These are phyloP conservation scores for Agrypnia vestita DNA, from an alignment of 1,140 invertebrate species.

Conservation along the genomic window DNA sequence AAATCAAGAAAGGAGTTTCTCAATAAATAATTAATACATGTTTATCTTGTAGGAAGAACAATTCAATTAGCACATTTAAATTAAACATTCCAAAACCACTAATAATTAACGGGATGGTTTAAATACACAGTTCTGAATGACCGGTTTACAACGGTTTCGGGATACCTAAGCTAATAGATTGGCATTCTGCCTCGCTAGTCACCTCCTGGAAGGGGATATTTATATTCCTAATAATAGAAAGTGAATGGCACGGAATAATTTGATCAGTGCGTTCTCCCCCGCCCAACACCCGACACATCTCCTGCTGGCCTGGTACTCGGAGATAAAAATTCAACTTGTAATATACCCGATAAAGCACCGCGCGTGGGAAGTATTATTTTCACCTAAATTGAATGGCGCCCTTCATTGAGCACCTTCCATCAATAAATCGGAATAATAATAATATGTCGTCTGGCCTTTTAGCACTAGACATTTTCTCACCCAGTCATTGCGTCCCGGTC, in stretches of 20 bases:
- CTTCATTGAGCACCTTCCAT: constrained; percentile 1
- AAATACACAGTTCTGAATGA: constrained; percentile 7
- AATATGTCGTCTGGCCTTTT: constrained; percentile 19
- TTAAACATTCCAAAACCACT: too few relatives aligned
- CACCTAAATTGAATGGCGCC: constrained; percentile 34
- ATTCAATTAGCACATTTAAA: too few relatives aligned
- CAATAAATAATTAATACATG: too few relatives aligned
- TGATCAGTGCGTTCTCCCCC: constrained; percentile 48
- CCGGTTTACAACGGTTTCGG: not conserved
- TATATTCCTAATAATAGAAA: constrained; percentile 53
- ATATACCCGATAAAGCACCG: constrained; percentile 35
- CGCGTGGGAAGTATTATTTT: constrained; percentile 45
- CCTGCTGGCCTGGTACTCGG: constrained; percentile 24
- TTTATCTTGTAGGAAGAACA: too few relatives aligned
- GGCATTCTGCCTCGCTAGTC: constrained; percentile 15
- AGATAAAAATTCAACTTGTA: constrained; percentile 51
- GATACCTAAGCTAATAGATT: constrained; percentile 8
- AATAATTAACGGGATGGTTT: not conserved
- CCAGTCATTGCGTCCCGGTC: not conserved
- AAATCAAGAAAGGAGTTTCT: too few relatives aligned
- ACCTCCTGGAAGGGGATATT: constrained; percentile 45
- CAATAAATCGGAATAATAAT: not conserved
- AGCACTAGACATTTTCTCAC: constrained; percentile 11
- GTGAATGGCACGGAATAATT: constrained; percentile 57
- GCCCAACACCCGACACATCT: not conserved